A percentile compares a stretch with the other conserved stretches of the same genome.
Conservation (phyloP, 2,888 invertebrate genomes). For the Oscheius onirici region DNA sequence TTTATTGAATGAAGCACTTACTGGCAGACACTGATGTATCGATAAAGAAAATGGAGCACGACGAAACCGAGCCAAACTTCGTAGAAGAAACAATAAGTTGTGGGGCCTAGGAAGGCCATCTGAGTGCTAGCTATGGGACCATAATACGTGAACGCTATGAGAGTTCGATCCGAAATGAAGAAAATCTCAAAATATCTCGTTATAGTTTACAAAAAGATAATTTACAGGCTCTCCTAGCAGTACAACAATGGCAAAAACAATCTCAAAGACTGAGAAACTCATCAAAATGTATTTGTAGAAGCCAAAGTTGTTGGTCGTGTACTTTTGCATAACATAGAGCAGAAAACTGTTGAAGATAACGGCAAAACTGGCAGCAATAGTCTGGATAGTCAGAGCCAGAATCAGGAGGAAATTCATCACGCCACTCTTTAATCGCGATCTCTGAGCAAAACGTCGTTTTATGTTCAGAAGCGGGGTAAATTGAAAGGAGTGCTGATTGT, state of each 20-base stretch:
- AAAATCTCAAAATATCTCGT: background rate
- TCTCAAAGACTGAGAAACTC: conserved; percentile 21
- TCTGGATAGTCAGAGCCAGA: background rate
- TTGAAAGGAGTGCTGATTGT: no score
- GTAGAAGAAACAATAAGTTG: conserved; percentile 17
- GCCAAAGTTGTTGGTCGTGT: conserved; percentile 12
- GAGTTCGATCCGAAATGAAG: conserved; percentile 8
- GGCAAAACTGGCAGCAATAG: conserved; percentile 3
- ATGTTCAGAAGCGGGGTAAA: no score
- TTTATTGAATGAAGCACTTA: no score
- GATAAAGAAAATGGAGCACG: conserved; percentile 8
- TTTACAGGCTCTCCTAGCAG: background rate
- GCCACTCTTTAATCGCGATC: no score
- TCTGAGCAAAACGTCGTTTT: no score
- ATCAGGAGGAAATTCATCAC: conserved; percentile 6
- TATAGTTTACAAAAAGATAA: background rate
- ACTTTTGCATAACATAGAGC: conserved; percentile 1
- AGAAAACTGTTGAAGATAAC: conserved; percentile 6
- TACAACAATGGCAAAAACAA: conserved; percentile 5
- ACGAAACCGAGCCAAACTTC: conserved; percentile 6
- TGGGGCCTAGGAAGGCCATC: background rate
- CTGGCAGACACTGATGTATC: conserved; percentile 11
- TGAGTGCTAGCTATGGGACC: background rate
- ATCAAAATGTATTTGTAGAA: conserved; percentile 22
- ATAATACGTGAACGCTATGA: conserved; percentile 23